A percentile compares a stretch with the other conserved stretches of the same genome.
phyloP scores from a whole-genome alignment of 1,140 invertebrate genomes.

The Drosophila chauvacae region DNA sequence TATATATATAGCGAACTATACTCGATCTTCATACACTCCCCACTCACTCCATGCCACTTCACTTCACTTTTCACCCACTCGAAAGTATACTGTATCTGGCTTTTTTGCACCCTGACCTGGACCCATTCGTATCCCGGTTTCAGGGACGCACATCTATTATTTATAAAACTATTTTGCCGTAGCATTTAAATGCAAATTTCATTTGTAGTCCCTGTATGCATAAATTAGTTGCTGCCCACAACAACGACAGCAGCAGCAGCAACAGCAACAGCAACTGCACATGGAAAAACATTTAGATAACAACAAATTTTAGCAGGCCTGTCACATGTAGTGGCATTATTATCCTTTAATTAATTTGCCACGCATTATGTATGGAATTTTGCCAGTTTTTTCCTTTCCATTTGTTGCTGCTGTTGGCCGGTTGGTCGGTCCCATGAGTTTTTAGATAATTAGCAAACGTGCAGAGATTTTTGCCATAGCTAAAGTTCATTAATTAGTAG shows the following conservation, averaged over 20 bases:
- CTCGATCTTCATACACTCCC: constrained; percentile 27
- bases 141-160: constrained; percentile 63
- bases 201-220: constrained; percentile 71
- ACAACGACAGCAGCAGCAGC: constrained; percentile 12
- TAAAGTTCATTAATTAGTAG: constrained; percentile 73
- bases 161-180: constrained; percentile 75
- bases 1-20: constrained; percentile 36
- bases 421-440: constrained; percentile 46
- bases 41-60: not conserved
- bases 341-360: constrained; percentile 80
- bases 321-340: constrained; percentile 68
- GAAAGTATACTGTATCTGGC: constrained; percentile 10
- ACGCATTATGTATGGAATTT: constrained; percentile 65
- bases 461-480: constrained; percentile 62
- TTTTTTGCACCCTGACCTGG: constrained; percentile 32
- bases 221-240: constrained; percentile 66
- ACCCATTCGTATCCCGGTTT: constrained; percentile 18
- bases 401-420: constrained; percentile 26
- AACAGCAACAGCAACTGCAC: constrained; percentile 24
- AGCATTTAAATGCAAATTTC: constrained; percentile 79
- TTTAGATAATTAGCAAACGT: constrained; percentile 64
- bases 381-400: constrained; percentile 19
- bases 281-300: constrained; percentile 76
- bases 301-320: constrained; percentile 66
- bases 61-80: constrained; percentile 12